Percentiles rank a stretch among this genome's conserved stretches.
phyloP scores from a whole-genome alignment of 1,140 invertebrate species.

The Panagrolaimus sp. region DNA sequence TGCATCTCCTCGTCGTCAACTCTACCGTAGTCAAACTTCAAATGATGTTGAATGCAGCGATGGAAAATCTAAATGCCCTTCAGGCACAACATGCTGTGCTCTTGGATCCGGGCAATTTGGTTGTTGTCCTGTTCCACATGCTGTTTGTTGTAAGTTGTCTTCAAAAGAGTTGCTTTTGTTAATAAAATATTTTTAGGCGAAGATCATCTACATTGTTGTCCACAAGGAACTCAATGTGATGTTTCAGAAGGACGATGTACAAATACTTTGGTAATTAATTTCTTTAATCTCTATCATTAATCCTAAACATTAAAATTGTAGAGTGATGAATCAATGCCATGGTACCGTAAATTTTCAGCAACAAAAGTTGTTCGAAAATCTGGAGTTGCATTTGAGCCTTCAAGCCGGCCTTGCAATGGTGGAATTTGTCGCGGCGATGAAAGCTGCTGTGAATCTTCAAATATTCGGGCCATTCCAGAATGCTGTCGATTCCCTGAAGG shows the following conservation, averaged over 20 bases:
- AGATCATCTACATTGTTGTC: constrained; percentile 58
- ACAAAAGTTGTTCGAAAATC: constrained; percentile 10
- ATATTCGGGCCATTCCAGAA: neutral
- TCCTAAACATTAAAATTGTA: neutral
- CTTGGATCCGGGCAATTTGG: constrained; percentile 21
- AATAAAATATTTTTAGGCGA: neutral
- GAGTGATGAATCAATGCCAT: neutral
- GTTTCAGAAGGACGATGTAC: constrained; percentile 15
- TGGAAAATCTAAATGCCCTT: constrained; percentile 43
- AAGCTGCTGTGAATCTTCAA: neutral
- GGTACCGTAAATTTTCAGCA: neutral
- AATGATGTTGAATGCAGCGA: constrained; percentile 10
- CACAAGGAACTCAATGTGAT: constrained; percentile 53
- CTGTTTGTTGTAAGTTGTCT: constrained; percentile 51
- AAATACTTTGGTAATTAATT: neutral
- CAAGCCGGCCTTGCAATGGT: neutral
- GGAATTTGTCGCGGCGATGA: neutral
- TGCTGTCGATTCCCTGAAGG: neutral
- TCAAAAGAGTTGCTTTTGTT: too few relatives aligned
- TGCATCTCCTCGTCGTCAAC: neutral
- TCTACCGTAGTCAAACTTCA: neutral
- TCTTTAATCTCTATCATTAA: neutral
- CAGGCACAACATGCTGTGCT: constrained; percentile 58
- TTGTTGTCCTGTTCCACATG: constrained; percentile 32
- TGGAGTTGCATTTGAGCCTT: neutral